These are phyloP conservation scores for Dermochelys coriacea DNA, from an alignment of 2,797 vertebrate species.

Conservation along the genomic window DNA sequence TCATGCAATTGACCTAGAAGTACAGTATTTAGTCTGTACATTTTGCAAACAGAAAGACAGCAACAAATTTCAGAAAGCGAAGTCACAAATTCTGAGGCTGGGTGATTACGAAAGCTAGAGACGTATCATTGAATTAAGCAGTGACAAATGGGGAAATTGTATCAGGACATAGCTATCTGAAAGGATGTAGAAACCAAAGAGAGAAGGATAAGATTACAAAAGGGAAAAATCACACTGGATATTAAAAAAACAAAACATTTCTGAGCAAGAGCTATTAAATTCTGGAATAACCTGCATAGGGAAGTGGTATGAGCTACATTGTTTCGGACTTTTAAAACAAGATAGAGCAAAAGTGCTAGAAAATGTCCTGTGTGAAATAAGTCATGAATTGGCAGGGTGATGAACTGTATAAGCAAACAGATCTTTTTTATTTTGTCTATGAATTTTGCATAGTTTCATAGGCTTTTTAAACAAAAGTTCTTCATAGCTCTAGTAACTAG, in stretches of 20 bases:
- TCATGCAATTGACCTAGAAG: background rate
- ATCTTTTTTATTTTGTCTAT: constrained; percentile 43
- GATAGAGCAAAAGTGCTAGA: background rate
- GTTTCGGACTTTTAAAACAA: constrained; percentile 31
- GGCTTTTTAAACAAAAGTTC: constrained; percentile 7
- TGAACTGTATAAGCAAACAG: constrained; percentile 12
- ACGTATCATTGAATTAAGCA: background rate
- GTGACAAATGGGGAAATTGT: background rate
- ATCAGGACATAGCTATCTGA: background rate
- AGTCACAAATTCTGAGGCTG: background rate
- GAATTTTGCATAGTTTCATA: accelerated
- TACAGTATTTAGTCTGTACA: background rate
- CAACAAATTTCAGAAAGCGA: background rate
- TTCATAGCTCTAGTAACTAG: constrained; percentile 28
- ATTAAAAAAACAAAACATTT: background rate
- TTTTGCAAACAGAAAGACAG: background rate
- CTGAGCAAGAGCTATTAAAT: background rate
- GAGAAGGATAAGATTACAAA: background rate
- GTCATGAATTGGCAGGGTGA: background rate
- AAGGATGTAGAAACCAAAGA: background rate
- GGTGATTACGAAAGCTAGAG: background rate
- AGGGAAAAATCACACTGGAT: background rate
- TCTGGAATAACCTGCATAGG: background rate
- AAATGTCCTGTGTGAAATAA: background rate
- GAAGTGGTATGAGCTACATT: constrained; percentile 1